Conservation (phyloP, 2,113 vertebrate genomes). For the Pseudopipra pipra region DNA sequence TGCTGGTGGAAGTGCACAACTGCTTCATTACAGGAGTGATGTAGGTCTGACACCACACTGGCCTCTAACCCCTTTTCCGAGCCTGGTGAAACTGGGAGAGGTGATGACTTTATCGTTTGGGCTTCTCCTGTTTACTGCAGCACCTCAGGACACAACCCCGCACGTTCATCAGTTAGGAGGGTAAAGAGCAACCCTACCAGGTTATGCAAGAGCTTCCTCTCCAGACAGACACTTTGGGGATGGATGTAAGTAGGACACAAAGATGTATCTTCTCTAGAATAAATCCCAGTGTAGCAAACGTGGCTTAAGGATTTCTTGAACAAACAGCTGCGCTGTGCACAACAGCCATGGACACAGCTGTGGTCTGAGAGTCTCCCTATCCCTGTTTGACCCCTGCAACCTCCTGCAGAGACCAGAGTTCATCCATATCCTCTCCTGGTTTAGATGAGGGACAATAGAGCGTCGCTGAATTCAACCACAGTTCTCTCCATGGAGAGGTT, state of each 20-base stretch:
- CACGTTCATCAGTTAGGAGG: neutral
- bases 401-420: neutral
- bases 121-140: neutral
- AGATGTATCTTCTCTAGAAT: neutral
- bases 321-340: accelerated
- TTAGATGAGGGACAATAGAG: neutral
- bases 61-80: neutral
- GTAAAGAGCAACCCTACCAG: neutral
- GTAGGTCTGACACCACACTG: neutral
- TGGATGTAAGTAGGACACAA: neutral
- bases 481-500: neutral
- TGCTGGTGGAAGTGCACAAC: accelerated
- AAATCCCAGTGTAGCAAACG: neutral
- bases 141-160: neutral
- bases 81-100: neutral
- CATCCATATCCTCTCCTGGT: neutral
- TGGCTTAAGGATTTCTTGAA: neutral
- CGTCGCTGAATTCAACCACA: neutral
- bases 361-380: neutral
- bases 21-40: accelerated
- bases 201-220: neutral
- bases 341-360: neutral
- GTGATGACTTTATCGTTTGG: neutral
- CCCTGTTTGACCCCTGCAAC: neutral
- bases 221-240: neutral